A percentile compares a stretch with the other conserved stretches of the same genome.
phyloP scores from a whole-genome alignment of 1,140 invertebrate genomes.

The Neodiprion pinetum region DNA sequence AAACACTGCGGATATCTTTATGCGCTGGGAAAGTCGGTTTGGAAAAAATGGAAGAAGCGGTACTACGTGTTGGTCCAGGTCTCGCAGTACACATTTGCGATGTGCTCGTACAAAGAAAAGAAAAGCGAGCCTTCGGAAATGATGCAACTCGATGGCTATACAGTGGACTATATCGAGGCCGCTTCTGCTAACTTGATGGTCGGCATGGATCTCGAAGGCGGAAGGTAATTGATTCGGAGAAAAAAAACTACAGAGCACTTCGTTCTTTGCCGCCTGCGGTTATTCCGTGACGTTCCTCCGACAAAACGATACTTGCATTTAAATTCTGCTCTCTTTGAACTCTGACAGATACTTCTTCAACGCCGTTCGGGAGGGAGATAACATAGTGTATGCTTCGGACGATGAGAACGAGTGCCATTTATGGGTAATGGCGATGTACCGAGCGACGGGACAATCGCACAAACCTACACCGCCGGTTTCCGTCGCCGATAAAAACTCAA shows the following conservation, averaged over 20 bases:
- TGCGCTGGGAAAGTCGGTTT: constrained; percentile 95
- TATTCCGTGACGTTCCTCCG: constrained; percentile 21
- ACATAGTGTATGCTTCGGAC: constrained; percentile 94
- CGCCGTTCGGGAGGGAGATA: constrained; percentile 97
- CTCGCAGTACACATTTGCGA: constrained; percentile 99
- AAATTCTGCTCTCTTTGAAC: neutral
- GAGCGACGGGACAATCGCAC: constrained; percentile 98
- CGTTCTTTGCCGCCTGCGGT: constrained; percentile 14
- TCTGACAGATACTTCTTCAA: constrained; percentile 97
- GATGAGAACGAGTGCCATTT: constrained; percentile 98
- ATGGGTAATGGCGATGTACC: constrained; percentile 99
- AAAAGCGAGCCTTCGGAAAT: constrained; percentile 99
- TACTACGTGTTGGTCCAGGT: constrained; percentile 99
- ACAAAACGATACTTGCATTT: neutral
- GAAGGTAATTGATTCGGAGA: constrained; percentile 43
- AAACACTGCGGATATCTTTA: constrained; percentile 95
- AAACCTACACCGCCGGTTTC: constrained; percentile 95
- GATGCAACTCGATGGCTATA: constrained; percentile 99
- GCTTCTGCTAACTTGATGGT: constrained; percentile 89
- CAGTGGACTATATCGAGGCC: constrained; percentile 98
- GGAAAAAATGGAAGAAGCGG: constrained; percentile 99
- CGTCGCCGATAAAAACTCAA: constrained; percentile 83
- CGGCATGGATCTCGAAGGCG: constrained; percentile 72
- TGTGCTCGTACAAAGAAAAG: constrained; percentile 99
- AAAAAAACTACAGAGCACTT: constrained; percentile 12